Conservation (phyloP, 1,140 invertebrate genomes). For the Drosophila busckii region DNA sequence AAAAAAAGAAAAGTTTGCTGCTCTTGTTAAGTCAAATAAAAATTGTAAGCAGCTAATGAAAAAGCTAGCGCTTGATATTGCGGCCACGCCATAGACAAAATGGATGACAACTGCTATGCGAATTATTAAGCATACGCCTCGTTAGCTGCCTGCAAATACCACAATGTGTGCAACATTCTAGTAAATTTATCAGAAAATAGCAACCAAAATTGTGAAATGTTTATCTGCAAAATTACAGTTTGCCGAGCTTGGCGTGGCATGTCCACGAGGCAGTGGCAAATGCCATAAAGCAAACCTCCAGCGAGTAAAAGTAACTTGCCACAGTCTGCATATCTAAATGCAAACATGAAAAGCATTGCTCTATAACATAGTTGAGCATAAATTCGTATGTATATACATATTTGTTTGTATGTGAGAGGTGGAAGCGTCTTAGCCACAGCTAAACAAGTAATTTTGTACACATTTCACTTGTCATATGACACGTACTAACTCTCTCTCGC, state of each 20-base stretch:
- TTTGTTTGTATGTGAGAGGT: slow-evolving; percentile 1
- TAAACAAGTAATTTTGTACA: slow-evolving; percentile 74
- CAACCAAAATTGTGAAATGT: slow-evolving; percentile 41
- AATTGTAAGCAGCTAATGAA: background rate
- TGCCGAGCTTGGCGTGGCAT: slow-evolving; percentile 10
- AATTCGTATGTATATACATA: slow-evolving; percentile 1
- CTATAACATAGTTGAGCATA: background rate
- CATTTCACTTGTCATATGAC: slow-evolving; percentile 75
- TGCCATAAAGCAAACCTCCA: slow-evolving; percentile 62
- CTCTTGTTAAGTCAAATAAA: slow-evolving; percentile 2
- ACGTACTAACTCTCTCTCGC: slow-evolving; percentile 44
- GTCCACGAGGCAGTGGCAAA: slow-evolving; percentile 21
- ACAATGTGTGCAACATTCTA: slow-evolving; percentile 18
- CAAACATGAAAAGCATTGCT: background rate
- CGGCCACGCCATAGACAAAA: too few species aligned
- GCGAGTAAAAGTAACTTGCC: slow-evolving; percentile 25
- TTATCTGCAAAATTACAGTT: slow-evolving; percentile 42
- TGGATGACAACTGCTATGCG: background rate
- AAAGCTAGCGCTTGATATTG: too few species aligned
- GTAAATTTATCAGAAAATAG: slow-evolving; percentile 11
- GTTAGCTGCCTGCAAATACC: slow-evolving; percentile 6
- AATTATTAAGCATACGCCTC: too few species aligned
- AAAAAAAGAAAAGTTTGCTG: slow-evolving; percentile 5
- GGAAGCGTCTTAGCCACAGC: slow-evolving; percentile 52
- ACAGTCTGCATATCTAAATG: slow-evolving; percentile 2